Evolutionary conservation across 1,140 invertebrate species (phyloP), one percentile per base, ranked within the genome.

Genomic region (Cherax quadricarinatus): DNA sequence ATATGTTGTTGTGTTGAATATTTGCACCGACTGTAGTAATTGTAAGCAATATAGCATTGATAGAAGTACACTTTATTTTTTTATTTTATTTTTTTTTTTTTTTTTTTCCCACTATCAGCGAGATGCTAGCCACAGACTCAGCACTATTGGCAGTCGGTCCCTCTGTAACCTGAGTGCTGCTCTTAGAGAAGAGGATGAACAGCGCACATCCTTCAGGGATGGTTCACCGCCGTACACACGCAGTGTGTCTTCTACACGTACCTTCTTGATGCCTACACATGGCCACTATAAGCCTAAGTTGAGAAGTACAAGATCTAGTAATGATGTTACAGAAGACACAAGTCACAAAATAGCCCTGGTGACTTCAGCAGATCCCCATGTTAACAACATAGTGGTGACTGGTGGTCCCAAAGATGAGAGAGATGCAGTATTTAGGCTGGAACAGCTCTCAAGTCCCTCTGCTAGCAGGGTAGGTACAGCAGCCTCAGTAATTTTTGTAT

Each of bases 371-470:
- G 91, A 92, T 49, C 91, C 91, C 21, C 86, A 92, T 10, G 91
- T 92, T 48, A 92, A 88, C 73, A 92, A 92, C 41, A 92, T 92
- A 60, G 91, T 92, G 51, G 91, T 92, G 79, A 92, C 79, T 10
- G 81, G 79, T 49, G 91, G 81, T 18, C 86, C 91, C n/a, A 92
- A 88, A 79, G 66, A 92, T 79, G 91, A 92, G 66, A 49, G 86
- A 16, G 91, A 92, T 79, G 91, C 91, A n/a, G 86, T 92, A 41
- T 92, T 84, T 18, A 79, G 91, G 16, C 81, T 92, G 48, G 91
- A 92, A 18, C 91, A 92, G 60, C 81, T 92, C 21, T 92, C 91
- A 66, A 78, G 86, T 41, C 48, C 91, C 24, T 87, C 90, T n/a
- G 83, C 84, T 51, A 91, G 90, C 49, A 91, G 90, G 84, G 90